Percentiles rank a stretch among this genome's conserved stretches.
Evolutionary conservation across 2,888 invertebrate genomes (phyloP).

Genomic region (Odontomyia ornata): DNA sequence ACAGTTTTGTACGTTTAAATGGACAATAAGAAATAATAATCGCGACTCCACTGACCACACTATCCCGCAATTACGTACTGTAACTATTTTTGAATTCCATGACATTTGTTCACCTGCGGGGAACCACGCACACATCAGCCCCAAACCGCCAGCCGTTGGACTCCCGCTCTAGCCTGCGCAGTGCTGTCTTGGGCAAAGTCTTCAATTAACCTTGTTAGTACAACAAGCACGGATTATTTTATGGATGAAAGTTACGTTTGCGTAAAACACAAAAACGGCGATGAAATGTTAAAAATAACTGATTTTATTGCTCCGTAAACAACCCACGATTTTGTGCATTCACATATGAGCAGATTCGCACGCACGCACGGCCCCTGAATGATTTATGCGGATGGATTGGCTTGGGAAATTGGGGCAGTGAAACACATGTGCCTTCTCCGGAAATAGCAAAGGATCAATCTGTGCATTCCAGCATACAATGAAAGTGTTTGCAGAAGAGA

Average conservation of each 20-base stretch:
- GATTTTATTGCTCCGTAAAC: neutral
- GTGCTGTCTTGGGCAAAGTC: neutral
- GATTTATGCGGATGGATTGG: neutral
- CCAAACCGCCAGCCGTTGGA: no score
- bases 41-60: constrained; percentile 5
- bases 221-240: constrained; percentile 18
- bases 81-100: constrained; percentile 41
- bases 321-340: neutral
- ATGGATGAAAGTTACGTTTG: constrained; percentile 13
- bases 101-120: constrained; percentile 31
- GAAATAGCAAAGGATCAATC: neutral
- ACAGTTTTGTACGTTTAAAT: neutral
- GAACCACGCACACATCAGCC: constrained; percentile 18
- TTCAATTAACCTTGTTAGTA: constrained; percentile 14
- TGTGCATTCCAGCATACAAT: no score
- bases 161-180: neutral
- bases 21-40: constrained; percentile 6
- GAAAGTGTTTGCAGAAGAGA: no score
- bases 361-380: neutral
- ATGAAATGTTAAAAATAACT: neutral
- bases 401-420: neutral
- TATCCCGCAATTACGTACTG: constrained; percentile 35
- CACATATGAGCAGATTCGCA: neutral
- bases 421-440: neutral
- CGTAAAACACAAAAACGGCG: neutral